Base-by-base conservation (phyloP, 2,113 vertebrate species). In the Eudyptes chrysolophus region DNA sequence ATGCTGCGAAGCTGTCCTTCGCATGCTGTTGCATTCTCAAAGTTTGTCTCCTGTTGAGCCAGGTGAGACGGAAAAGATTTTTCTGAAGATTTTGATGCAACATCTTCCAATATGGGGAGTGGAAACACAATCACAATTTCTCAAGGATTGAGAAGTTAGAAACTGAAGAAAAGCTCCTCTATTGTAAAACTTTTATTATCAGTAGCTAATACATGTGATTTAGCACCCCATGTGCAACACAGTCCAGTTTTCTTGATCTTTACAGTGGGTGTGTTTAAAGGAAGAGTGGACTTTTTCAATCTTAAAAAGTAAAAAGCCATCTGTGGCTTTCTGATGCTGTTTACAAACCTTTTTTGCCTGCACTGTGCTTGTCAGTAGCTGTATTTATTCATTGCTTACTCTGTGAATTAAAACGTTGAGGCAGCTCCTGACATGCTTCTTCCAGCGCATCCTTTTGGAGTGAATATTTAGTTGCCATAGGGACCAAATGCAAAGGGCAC, bases 391-490 rank as follows among this genome's bases (percentile, higher is more conserved):
- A 65, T 30, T 90, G 92, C 92, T 96, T 66, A 77, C 88, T 85
- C 87, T n/a, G 38, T 94, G 90, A 96, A 95, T 97, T 97, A 87
- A 97, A 96, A 93, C 38, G 27, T 91, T 85, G 90, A 95, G 94
- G 95, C 95, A 97, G 95, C 86, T 95, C 87, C 91, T 96, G 93
- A 95, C 96, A 89, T 94, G 57, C 94, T 95, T 92, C 95, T 97
- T 92, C 88, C 75, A 89, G 90, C 14, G 0, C 85, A 95, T 98
- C 95, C 80, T 96, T 95, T 94, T 93, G 84, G 90, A 97, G 92
- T 85, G 79, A 84, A 48, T 96, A 70, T 96, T 97, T 90, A 84
- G 98, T 98, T 98, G 96, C 96, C 94, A 98, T 98, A 96, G 97
- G 96, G 96, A 98, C 97, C 65, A 89, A 93, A 97, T 97, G 91